phyloP scores from a whole-genome alignment of 2,797 vertebrate species.

The Typhlichthys subterraneus region DNA sequence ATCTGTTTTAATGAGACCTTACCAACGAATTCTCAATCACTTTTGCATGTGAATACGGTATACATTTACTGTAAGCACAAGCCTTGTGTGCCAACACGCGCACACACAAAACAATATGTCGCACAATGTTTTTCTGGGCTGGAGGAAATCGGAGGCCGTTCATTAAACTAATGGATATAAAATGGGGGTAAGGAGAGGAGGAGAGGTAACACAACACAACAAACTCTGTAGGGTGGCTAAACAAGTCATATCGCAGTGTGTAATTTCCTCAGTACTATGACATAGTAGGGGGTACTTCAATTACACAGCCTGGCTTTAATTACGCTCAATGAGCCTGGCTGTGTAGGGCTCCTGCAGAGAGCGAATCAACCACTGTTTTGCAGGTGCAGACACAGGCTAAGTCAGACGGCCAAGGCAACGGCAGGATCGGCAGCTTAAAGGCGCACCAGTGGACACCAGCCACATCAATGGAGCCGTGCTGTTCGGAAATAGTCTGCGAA shows the following conservation, averaged over 20 bases:
- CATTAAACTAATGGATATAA: constrained; percentile 83
- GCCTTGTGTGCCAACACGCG: constrained; percentile 8
- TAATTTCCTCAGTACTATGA: constrained; percentile 65
- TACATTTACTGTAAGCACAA: constrained; percentile 10
- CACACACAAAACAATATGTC: constrained; percentile 43
- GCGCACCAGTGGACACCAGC: constrained; percentile 44
- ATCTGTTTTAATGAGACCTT: constrained; percentile 82
- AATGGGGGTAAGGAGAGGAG: constrained; percentile 48
- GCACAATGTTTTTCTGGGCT: constrained; percentile 53
- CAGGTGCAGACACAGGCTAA: constrained; percentile 37
- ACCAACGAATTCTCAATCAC: constrained; percentile 45
- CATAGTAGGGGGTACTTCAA: constrained; percentile 67
- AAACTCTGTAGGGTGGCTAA: constrained; percentile 59
- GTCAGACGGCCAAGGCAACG: constrained; percentile 50
- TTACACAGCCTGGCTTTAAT: constrained; percentile 74
- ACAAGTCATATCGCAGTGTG: constrained; percentile 59
- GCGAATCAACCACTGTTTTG: constrained; percentile 51
- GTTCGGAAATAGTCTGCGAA: constrained; percentile 48
- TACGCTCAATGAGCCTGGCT: constrained; percentile 66
- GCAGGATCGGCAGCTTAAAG: constrained; percentile 47
- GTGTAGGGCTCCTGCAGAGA: constrained; percentile 59
- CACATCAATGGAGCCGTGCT: constrained; percentile 68
- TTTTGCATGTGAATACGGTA: constrained; percentile 1
- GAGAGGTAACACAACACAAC: constrained; percentile 56
- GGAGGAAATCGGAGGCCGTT: constrained; percentile 73